Evolutionary conservation across 1,140 invertebrate genomes (phyloP), one percentile per base, ranked within the genome.

Genomic region (Leguminivora glycinivorella): DNA sequence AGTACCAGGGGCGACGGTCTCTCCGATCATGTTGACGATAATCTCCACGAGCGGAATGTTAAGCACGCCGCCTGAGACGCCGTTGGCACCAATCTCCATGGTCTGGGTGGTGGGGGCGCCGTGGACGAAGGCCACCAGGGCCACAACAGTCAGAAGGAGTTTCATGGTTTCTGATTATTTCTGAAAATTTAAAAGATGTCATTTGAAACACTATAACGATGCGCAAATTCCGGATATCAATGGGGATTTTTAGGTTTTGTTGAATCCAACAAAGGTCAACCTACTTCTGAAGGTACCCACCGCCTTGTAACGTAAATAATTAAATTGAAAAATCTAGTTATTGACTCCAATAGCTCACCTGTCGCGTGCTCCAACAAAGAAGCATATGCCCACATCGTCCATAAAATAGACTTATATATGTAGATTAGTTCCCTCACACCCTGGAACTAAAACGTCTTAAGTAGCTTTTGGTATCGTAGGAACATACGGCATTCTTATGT

Each of bases 71-170:
- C 58, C 58, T 5, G 26, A 17, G 14, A 63, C n/a, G 58, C 58
- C 58, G 29, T n/a, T 63, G n/a, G 58, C 14, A 5, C 58, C 29
- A 7, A 63, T 29, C n/a, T 63, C 58, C 58, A 63, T 29, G 25
- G 26, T 17, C 7, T 63, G 58, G 14, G 47, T n/a, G n/a, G 58
- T 31, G 24, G 58, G 58, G 4, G 58, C 58, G 29, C 25, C 58
- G 26, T 63, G 25, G 29, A 29, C 17, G n/a, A 63, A 2, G 26
- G 58, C 58, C 26, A 7, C 58, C 10, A 63, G 58, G 58, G 58
- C 58, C 58, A 63, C 26, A 31, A 63, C 58, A 63, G 58, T 63
- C 58, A 63, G 58, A 34, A 63, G 58, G 26, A 63, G 58, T 31
- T 63, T 63, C 58, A 63, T 63, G 29, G 6, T 63, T 63, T 31